Conservation (phyloP, 2,888 invertebrate species). For the Buathra laborator region DNA sequence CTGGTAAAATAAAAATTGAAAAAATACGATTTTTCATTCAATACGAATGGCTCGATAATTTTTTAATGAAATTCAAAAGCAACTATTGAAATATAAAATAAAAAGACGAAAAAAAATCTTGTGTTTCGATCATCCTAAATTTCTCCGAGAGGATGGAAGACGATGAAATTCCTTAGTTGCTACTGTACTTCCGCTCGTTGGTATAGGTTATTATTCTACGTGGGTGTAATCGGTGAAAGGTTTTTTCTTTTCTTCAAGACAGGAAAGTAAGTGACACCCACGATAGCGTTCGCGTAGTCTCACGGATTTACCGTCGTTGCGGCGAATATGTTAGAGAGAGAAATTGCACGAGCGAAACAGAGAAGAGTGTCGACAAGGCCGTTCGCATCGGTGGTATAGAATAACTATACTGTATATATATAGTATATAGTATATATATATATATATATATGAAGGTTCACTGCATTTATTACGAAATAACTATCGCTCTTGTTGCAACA, state of each 20-base stretch:
- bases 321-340: constrained; percentile 52
- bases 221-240: constrained; percentile 83
- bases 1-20: not conserved
- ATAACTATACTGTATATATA: not conserved
- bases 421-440: constrained; percentile 23
- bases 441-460: constrained; percentile 75
- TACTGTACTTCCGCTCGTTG: constrained; percentile 37
- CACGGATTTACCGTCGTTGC: constrained; percentile 52
- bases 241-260: constrained; percentile 76
- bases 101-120: not conserved
- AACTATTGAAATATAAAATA: not conserved
- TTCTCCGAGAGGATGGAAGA: not conserved
- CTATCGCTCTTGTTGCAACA: constrained; percentile 77
- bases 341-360: constrained; percentile 56
- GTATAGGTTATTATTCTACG: constrained; percentile 70
- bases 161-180: constrained; percentile 46
- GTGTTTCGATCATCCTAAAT: not conserved
- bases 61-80: not conserved
- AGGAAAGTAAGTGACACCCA: constrained; percentile 82
- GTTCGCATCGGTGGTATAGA: constrained; percentile 60
- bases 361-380: constrained; percentile 70
- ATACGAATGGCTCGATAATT: not conserved
- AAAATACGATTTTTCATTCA: not conserved
- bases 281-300: constrained; percentile 67
- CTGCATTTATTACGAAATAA: constrained; percentile 79